Conservation (phyloP, 1,140 invertebrate species). For the Spodoptera frugiperda region DNA sequence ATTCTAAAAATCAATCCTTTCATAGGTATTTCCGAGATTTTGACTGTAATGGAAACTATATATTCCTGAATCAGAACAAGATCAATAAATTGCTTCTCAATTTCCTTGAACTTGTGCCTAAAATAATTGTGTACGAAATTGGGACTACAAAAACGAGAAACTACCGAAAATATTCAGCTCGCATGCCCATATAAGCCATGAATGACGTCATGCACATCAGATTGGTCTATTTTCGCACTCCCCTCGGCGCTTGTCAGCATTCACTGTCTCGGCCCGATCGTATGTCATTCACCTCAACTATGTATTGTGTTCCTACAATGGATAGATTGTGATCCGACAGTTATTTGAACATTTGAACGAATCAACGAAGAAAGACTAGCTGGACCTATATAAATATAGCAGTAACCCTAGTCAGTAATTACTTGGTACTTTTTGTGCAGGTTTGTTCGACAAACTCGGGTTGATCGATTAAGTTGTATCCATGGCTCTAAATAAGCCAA, state of each 20-base stretch:
- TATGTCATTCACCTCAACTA: constrained; percentile 48
- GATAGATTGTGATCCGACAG: constrained; percentile 15
- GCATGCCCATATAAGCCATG: constrained; percentile 1
- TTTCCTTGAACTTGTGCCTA: not conserved
- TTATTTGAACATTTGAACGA: not conserved
- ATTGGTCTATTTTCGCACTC: constrained; percentile 43
- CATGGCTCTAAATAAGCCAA: not conserved
- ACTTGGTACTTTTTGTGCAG: not conserved
- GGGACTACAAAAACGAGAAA: not conserved
- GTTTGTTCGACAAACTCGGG: no score
- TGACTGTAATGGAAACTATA: no score
- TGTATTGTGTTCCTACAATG: constrained; percentile 12
- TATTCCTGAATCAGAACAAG: no score
- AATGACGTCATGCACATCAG: constrained; percentile 26
- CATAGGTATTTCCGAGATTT: no score
- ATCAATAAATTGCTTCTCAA: no score
- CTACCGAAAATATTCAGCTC: not conserved
- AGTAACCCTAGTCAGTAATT: not conserved
- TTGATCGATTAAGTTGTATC: not conserved
- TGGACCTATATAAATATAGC: not conserved
- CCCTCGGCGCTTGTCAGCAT: constrained; percentile 29
- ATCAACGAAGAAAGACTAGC: constrained; percentile 10
- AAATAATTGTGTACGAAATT: not conserved
- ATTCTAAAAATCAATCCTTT: no score
- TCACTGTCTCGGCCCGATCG: constrained; percentile 32